Evolutionary conservation across 2,113 vertebrate genomes (phyloP), one percentile per base, ranked within the genome.

Genomic region (Pagrus major): DNA sequence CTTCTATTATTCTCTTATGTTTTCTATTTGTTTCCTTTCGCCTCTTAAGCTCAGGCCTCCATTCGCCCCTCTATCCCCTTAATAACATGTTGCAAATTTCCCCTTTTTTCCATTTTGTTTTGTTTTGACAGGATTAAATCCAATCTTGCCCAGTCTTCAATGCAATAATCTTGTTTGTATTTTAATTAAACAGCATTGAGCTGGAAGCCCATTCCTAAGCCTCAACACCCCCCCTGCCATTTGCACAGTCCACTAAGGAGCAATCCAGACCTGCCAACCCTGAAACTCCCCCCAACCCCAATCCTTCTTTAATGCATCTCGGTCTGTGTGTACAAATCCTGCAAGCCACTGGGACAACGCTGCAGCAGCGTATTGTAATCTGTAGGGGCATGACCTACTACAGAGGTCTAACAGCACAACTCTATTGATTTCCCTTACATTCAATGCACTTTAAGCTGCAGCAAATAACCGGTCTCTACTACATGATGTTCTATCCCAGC

Each of bases 131-230:
- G 59, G 79, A 88, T 86, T 88, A 76, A 61, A 70, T 75, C 44
- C 35, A 77, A 64, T 76, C 74, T 86, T 25, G 16, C 14, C n/a
- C 65, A 55, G 71, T 86, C 83, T 83, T 65, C 65, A 63, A 6
- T 23, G 65, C 41, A 71, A 68, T 87, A 84, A 89, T 82, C 83
- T 73, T 61, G 49, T 85, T 73, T 80, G 65, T 74, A 44, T 87
- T 89, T 90, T 91, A 91, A 92, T 92, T 83, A 88, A 88, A 80
- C 79, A 70, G 56, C 14, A 56, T 70, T 75, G 77, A 80, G 35
- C 75, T 63, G 8, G 49, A 61, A 63, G 56, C 47, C 47, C 31
- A 31, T 54, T 61, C 12, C 41, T 74, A 25, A 59, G 54, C 67
- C 60, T 51, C 31, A 29, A 59, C 80, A 73, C 76, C 61, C 72